These are phyloP conservation scores for Thunnus thynnus DNA, from an alignment of 2,113 vertebrate genomes.

Conservation along the genomic window DNA sequence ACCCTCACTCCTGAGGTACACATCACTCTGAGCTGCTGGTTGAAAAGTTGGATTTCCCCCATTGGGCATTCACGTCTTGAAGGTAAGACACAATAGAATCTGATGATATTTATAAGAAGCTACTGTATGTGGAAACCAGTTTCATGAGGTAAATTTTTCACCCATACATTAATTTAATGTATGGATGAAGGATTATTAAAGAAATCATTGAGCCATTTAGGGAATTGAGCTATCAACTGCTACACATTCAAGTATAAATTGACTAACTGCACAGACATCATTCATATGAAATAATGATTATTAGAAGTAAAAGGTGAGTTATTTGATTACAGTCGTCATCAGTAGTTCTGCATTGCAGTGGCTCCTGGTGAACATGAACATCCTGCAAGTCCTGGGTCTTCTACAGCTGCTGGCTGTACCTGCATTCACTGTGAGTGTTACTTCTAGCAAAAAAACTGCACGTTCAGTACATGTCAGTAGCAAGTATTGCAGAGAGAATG, in stretches of 20 bases:
- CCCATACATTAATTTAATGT: not conserved
- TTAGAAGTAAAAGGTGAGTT: not conserved
- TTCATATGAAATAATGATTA: not conserved
- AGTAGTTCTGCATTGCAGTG: slow-evolving; percentile 8
- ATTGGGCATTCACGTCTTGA: slow-evolving; percentile 7
- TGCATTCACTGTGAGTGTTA: slow-evolving; percentile 71
- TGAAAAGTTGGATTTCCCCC: not conserved
- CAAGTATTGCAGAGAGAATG: not conserved
- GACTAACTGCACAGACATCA: not conserved
- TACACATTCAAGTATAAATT: not conserved
- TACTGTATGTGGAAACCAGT: no score
- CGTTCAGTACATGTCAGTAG: not conserved
- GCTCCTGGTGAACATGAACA: slow-evolving; percentile 61
- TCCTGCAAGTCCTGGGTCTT: slow-evolving; percentile 67
- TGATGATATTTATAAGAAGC: not conserved
- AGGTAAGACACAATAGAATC: slow-evolving; percentile 47
- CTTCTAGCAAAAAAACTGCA: not conserved
- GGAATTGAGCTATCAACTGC: not conserved
- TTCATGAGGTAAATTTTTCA: not conserved
- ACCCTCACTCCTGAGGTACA: slow-evolving; percentile 40
- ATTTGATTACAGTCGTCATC: not conserved
- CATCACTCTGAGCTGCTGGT: slow-evolving; percentile 24
- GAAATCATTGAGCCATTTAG: not conserved
- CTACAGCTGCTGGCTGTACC: slow-evolving; percentile 68
- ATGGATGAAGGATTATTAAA: not conserved